These are phyloP conservation scores for Xylophagus ater DNA, from an alignment of 2,888 invertebrate species.

Conservation along the genomic window DNA sequence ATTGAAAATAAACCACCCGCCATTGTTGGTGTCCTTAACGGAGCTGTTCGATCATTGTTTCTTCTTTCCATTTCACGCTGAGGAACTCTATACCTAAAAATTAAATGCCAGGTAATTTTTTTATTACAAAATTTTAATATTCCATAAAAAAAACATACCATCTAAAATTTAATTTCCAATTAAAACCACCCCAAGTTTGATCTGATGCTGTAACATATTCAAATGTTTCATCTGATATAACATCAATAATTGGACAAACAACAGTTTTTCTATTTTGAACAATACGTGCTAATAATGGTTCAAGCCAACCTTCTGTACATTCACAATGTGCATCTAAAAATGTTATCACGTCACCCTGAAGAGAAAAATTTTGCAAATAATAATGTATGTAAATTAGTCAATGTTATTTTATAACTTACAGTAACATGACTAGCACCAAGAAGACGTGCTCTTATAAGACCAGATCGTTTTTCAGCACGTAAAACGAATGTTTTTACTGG, in stretches of 20 bases:
- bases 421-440: constrained; percentile 86
- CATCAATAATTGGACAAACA: constrained; percentile 97
- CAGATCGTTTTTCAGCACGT: constrained; percentile 86
- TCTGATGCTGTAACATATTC: constrained; percentile 98
- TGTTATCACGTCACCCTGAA: constrained; percentile 38
- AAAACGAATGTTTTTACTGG: constrained; percentile 80
- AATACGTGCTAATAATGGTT: constrained; percentile 84
- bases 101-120: constrained; percentile 1
- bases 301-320: constrained; percentile 91
- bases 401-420: constrained; percentile 61
- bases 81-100: constrained; percentile 84
- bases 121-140: neutral
- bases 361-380: too few relatives aligned
- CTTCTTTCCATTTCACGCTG: constrained; percentile 92
- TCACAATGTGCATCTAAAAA: constrained; percentile 41
- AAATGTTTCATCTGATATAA: constrained; percentile 97
- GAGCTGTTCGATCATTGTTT: constrained; percentile 84
- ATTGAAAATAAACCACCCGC: constrained; percentile 94
- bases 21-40: constrained; percentile 94
- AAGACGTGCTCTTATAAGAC: constrained; percentile 88
- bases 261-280: constrained; percentile 86
- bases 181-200: constrained; percentile 99
- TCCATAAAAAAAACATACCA: constrained; percentile 51
- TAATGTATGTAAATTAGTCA: too few relatives aligned
- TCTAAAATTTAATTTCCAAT: constrained; percentile 98